A percentile compares a stretch with the other conserved stretches of the same genome.
These are phyloP conservation scores for Euplexia lucipara DNA, from an alignment of 2,888 invertebrate genomes.

Conservation along the genomic window DNA sequence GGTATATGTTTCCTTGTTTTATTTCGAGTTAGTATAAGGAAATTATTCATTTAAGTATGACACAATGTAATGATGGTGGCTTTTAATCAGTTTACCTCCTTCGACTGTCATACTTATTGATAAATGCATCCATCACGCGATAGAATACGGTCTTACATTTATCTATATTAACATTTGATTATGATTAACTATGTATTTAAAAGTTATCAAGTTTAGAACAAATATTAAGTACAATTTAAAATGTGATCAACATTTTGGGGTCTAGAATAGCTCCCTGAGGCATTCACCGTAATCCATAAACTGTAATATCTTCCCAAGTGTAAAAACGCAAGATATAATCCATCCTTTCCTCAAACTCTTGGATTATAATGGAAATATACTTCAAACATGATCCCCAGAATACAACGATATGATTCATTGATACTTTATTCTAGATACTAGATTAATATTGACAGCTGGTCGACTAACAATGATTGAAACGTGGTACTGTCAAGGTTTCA, in stretches of 20 bases:
- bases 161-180: constrained; percentile 1
- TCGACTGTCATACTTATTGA: background rate
- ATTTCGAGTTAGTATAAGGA: constrained; percentile 37
- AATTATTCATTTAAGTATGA: constrained; percentile 27
- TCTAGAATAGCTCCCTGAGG: constrained; percentile 29
- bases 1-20: constrained; percentile 54
- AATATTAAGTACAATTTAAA: background rate
- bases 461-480: constrained; percentile 5
- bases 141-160: background rate
- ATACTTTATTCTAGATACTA: constrained; percentile 13
- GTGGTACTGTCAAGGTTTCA: background rate
- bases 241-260: background rate
- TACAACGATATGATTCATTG: constrained; percentile 6
- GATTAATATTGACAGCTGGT: constrained; percentile 6
- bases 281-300: background rate
- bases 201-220: background rate
- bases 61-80: background rate
- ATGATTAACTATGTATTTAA: background rate
- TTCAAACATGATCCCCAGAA: background rate
- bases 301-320: background rate
- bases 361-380: background rate
- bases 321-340: background rate
- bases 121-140: background rate
- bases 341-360: constrained; percentile 6
- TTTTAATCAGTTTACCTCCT: constrained; percentile 30